These are phyloP conservation scores for Caerostris darwini DNA, from an alignment of 1,140 invertebrate genomes.

Conservation along the genomic window DNA sequence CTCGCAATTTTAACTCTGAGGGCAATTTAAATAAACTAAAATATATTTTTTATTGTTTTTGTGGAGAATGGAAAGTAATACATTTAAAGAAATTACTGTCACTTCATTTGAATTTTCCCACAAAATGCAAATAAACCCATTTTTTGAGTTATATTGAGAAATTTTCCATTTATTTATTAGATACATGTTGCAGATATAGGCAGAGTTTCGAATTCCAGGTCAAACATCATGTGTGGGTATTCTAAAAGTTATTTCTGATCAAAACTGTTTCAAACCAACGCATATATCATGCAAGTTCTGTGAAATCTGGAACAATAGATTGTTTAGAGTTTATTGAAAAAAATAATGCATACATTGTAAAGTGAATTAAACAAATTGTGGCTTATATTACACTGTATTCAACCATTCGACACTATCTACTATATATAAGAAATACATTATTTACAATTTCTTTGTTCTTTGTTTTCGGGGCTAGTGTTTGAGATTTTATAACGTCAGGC, in stretches of 20 bases:
- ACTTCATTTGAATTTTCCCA: neutral
- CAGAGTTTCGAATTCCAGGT: neutral
- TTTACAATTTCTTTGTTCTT: constrained; percentile 2
- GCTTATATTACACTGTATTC: neutral
- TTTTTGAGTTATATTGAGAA: neutral
- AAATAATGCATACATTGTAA: neutral
- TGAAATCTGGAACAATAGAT: neutral
- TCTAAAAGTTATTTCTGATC: neutral
- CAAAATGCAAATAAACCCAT: neutral
- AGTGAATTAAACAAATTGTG: neutral
- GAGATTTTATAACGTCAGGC: neutral
- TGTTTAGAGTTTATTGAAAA: neutral
- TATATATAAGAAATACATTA: neutral
- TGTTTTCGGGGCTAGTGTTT: neutral
- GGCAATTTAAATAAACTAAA: neutral
- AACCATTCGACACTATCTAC: neutral
- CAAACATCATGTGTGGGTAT: neutral
- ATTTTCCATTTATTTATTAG: neutral
- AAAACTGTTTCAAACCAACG: neutral
- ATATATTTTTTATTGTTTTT: neutral
- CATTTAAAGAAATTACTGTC: neutral
- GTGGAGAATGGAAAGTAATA: neutral
- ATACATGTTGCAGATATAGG: neutral
- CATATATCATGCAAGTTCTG: neutral
- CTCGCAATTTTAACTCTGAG: neutral